A percentile compares a stretch with the other conserved stretches of the same genome.
These are phyloP conservation scores for Ceuthmochares aereus DNA, from an alignment of 2,113 vertebrate genomes.

Conservation along the genomic window DNA sequence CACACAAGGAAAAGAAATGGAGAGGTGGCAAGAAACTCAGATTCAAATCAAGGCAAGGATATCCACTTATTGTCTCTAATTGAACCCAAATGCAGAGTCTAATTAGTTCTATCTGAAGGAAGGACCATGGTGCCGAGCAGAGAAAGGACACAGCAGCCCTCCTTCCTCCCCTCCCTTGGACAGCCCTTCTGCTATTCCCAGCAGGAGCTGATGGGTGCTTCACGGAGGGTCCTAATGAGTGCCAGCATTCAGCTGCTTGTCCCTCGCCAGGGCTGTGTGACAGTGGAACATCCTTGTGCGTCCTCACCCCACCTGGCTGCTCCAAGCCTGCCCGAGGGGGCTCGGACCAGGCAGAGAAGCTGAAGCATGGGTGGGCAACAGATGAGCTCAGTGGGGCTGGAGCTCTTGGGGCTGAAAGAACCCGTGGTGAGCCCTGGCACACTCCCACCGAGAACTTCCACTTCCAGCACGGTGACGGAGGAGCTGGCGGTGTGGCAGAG, in stretches of 20 bases:
- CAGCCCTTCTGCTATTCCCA: not conserved
- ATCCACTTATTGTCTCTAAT: not conserved
- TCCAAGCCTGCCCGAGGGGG: not conserved
- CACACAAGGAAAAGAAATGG: not conserved
- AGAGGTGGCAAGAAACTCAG: not conserved
- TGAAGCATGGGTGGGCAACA: rapidly evolving
- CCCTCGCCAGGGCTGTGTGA: rapidly evolving
- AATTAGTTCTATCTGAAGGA: not conserved
- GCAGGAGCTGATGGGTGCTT: not conserved
- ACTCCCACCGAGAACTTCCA: not conserved
- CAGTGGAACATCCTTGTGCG: not conserved
- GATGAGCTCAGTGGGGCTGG: rapidly evolving
- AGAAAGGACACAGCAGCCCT: not conserved
- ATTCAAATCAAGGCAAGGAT: not conserved
- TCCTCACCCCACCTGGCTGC: not conserved
- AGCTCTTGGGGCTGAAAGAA: not conserved
- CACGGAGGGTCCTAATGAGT: rapidly evolving
- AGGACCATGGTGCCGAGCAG: not conserved
- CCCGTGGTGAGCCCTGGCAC: rapidly evolving
- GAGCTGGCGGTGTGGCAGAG: not conserved
- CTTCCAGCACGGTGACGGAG: not conserved
- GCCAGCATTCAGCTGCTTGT: rapidly evolving
- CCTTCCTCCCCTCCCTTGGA: not conserved
- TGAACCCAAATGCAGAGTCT: not conserved
- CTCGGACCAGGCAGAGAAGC: not conserved